Base-by-base conservation (phyloP, 2,888 invertebrate species). In the Lobophora halterata region DNA sequence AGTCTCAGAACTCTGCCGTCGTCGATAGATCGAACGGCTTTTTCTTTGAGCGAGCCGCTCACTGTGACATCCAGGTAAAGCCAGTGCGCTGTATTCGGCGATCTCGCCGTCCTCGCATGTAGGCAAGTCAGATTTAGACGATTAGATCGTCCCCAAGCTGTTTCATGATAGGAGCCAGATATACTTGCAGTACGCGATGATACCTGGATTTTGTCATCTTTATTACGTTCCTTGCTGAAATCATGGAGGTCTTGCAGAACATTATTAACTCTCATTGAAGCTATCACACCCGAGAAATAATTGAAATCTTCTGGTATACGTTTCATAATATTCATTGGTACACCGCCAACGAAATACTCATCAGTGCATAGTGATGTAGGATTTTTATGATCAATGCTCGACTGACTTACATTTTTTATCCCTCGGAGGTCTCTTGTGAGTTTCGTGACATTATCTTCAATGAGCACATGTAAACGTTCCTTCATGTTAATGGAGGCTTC, bases 151-250 rank as follows among this genome's bases (percentile, higher is more conserved):
- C 81, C 79, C 85, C 82, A 85, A 27, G 65, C 60, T 8, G 65
- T 75, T 66, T 87, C 86, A 24, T 80, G 68, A 39, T 86, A 87
- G 2, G 71, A 72, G 10, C 77, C 78, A n/a, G 85, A 85, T 13
- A 85, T 49, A 46, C 86, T 86, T 1, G 83, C 82, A 7, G 82
- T 74, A 36, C 72, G 66, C 5, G 83, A 80, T 6, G 85, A 83
- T 4, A 86, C 53, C 38, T 80, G 80, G n/a, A 78, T 36, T 44
- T 49, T 62, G 11, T 64, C 62, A 11, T 72, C 67, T 40, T 64
- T 78, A 44, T 60, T 59, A 10, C 77, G 64, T 49, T 87, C 85
- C 4, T 71, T 48, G 31, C 58, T 71, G 14, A 51, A 64, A n/a
- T 61, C 63, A 29, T 75, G 71, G 13, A 86, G 57, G 52, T 87